A percentile compares a stretch with the other conserved stretches of the same genome.
phyloP scores from a whole-genome alignment of 2,888 invertebrate genomes.

The Linyphia triangularis region DNA sequence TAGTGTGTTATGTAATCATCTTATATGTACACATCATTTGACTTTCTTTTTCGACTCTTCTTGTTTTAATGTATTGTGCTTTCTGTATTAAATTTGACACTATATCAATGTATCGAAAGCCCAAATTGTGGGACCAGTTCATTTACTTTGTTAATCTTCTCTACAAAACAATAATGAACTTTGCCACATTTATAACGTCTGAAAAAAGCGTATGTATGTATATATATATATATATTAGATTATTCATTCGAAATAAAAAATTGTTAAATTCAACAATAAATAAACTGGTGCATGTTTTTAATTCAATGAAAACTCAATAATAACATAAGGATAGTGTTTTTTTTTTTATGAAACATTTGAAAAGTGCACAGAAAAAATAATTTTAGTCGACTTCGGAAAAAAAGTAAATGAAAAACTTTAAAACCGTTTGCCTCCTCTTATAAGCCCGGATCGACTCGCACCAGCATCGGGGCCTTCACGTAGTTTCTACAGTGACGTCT shows the following conservation, averaged over 20 bases:
- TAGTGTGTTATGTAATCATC: background rate
- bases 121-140: conserved; percentile 58
- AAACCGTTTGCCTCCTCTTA: too few species aligned
- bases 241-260: conserved; percentile 20
- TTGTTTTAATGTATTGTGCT: background rate
- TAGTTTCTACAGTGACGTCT: too few species aligned
- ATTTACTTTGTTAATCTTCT: conserved; percentile 8
- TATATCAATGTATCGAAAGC: conserved; percentile 49
- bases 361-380: too few species aligned
- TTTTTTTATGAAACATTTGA: too few species aligned
- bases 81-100: background rate
- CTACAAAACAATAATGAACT: conserved; percentile 11
- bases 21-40: background rate
- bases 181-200: conserved; percentile 40
- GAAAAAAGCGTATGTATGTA: conserved; percentile 1
- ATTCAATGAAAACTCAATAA: too few species aligned
- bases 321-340: too few species aligned
- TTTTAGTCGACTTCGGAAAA: too few species aligned
- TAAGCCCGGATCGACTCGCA: too few species aligned
- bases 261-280: conserved; percentile 37
- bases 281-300: too few species aligned
- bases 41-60: background rate
- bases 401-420: too few species aligned
- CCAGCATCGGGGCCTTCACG: too few species aligned
- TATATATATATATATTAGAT: conserved; percentile 43